Evolutionary conservation across 2,797 vertebrate species (phyloP).

Genomic region (Melanotaenia pygmaea): DNA sequence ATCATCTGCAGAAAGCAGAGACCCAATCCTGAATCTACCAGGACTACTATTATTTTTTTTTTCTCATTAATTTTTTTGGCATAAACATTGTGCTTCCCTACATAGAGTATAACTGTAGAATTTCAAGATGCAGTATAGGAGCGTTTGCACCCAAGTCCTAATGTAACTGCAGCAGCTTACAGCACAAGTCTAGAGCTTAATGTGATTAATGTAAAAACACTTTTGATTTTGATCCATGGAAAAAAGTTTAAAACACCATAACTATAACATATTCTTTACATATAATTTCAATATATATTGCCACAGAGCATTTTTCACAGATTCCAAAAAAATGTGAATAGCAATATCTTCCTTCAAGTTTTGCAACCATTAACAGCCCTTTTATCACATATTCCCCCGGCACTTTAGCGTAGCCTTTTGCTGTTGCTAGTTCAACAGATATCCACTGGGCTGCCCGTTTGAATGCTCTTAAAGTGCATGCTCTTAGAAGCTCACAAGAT

Average conservation of each 20-base stretch:
- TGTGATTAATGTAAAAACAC: neutral
- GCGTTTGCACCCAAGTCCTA: no score
- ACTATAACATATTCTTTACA: neutral
- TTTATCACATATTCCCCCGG: constrained; percentile 59
- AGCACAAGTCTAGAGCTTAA: neutral
- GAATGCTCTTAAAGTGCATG: constrained; percentile 58
- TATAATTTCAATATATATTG: neutral
- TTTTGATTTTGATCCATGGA: no score
- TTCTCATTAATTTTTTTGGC: no score
- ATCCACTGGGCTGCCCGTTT: constrained; percentile 45
- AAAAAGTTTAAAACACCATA: neutral
- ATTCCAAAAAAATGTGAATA: constrained; percentile 57
- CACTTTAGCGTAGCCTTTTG: constrained; percentile 51
- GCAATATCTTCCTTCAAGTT: constrained; percentile 36
- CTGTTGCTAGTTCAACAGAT: constrained; percentile 51
- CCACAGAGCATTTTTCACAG: constrained; percentile 39
- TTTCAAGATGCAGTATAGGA: no score
- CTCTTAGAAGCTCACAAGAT: constrained; percentile 49
- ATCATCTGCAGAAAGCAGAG: no score
- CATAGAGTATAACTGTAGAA: no score
- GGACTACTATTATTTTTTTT: no score
- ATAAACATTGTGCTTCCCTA: no score
- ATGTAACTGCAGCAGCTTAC: neutral
- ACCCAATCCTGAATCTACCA: no score
- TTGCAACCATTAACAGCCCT: constrained; percentile 59